Base-by-base conservation (phyloP, 1,140 invertebrate species). In the Calliopsis andreniformis region DNA sequence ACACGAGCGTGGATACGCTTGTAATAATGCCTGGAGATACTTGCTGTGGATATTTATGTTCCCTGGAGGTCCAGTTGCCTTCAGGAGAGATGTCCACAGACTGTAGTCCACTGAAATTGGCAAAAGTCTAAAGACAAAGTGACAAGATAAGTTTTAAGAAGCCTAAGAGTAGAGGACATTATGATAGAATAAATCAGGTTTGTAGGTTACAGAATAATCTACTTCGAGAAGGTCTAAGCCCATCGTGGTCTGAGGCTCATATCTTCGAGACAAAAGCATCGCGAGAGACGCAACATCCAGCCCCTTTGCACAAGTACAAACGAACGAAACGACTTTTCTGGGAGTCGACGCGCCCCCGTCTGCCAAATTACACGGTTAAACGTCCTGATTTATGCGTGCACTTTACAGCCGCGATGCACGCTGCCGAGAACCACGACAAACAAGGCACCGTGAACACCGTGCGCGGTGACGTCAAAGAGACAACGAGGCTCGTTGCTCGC, bases 331-430 rank as follows among this genome's bases (percentile, higher is more conserved):
- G 71, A 67, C 71, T 75, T 75, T 67, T 75, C 71, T 67, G 62
- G 28, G 56, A 75, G 25, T 66, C 45, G 75, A 55, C 39, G 39
- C 28, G 80, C 49, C 39, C 68, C 35, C 42, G 55, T 69, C 86
- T 79, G 79, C 85, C 85, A 89, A 90, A 91, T 90, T 90, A 87
- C 82, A 88, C 75, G 81, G 83, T 80, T 88, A 90, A 90, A 89
- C 85, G 83, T 84, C 67, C 88, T 90, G 89, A 90, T 91, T 91
- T 91, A 90, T 89, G 89, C 68, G 78, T 84, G 79, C 84, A 80
- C 86, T 87, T 88, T 83, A 84, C 68, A 83, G 42, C 71, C 42
- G 30, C 58, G 55, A 73, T 67, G 59, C 51, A 16, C 63, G 51
- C 51, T 49, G 62, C 28, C 49, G 67, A 43, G 62, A 70, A 66